A percentile compares a stretch with the other conserved stretches of the same genome.
These are phyloP conservation scores for Budorcas taxicolor DNA, from an alignment of 2,113 vertebrate genomes.

Conservation along the genomic window DNA sequence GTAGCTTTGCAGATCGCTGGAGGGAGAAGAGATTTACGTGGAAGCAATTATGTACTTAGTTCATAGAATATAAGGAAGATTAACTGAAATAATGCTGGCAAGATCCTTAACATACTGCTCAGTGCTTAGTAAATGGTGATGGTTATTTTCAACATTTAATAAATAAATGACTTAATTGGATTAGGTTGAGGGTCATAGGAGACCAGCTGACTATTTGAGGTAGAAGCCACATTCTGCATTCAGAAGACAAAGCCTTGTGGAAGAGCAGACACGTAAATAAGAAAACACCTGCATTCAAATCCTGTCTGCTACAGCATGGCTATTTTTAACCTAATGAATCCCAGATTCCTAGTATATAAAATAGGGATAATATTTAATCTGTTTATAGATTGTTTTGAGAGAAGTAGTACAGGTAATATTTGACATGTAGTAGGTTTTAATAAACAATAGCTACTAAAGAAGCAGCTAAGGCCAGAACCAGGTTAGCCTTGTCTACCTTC, in stretches of 20 bases:
- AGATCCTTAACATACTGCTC: neutral
- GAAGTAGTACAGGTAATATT: neutral
- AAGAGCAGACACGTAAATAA: neutral
- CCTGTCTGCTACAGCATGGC: neutral
- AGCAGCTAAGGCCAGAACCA: neutral
- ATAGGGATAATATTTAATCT: neutral
- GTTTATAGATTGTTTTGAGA: neutral
- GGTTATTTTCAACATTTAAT: constrained; percentile 16
- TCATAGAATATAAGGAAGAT: neutral
- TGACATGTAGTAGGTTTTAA: neutral
- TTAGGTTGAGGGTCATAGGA: neutral
- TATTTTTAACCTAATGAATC: neutral
- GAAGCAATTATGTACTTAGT: neutral
- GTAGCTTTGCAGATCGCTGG: neutral
- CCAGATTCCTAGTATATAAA: neutral
- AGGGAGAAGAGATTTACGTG: neutral
- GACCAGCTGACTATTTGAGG: neutral
- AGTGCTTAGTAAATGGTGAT: neutral
- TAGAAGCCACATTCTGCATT: constrained; percentile 3
- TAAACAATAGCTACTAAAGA: neutral
- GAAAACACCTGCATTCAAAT: neutral
- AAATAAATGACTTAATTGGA: constrained; percentile 1
- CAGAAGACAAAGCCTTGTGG: neutral
- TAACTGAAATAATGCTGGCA: constrained; percentile 29
- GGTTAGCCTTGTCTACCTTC: neutral